phyloP scores from a whole-genome alignment of 2,888 invertebrate species.

The Dolichomitus sp. region DNA sequence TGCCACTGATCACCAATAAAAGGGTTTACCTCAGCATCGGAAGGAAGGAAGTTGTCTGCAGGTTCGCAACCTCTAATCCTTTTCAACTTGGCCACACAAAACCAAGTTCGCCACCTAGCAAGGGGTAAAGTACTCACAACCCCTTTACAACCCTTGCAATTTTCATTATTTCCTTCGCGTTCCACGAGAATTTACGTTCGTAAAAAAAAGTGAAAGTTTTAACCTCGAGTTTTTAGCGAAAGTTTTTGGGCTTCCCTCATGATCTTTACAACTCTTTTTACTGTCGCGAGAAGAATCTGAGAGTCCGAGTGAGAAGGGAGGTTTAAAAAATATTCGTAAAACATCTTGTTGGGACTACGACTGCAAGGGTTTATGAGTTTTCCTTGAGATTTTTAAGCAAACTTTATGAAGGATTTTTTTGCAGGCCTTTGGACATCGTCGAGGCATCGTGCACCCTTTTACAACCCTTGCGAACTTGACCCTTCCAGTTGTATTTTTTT shows the following conservation, averaged over 20 bases:
- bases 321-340: constrained; percentile 61
- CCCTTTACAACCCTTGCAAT: constrained; percentile 78
- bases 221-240: constrained; percentile 47
- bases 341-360: constrained; percentile 51
- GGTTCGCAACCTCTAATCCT: constrained; percentile 79
- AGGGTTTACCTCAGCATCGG: constrained; percentile 74
- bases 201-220: constrained; percentile 65
- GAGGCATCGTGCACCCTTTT: constrained; percentile 80
- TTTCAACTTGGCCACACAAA: constrained; percentile 78
- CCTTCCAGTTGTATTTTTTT: constrained; percentile 77
- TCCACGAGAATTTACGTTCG: constrained; percentile 17
- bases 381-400: constrained; percentile 62
- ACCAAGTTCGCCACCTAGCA: constrained; percentile 72
- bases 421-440: constrained; percentile 59
- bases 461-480: constrained; percentile 82
- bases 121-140: constrained; percentile 79
- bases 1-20: constrained; percentile 84
- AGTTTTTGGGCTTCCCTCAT: constrained; percentile 47
- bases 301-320: constrained; percentile 68
- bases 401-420: constrained; percentile 73
- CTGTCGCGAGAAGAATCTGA: constrained; percentile 64
- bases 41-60: constrained; percentile 27
- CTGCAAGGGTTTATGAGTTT: constrained; percentile 81
- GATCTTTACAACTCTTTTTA: constrained; percentile 76
- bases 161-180: constrained; percentile 43